Evolutionary conservation across 2,888 invertebrate species (phyloP), one percentile per base, ranked within the genome.

Genomic region (Lissonota sp.): DNA sequence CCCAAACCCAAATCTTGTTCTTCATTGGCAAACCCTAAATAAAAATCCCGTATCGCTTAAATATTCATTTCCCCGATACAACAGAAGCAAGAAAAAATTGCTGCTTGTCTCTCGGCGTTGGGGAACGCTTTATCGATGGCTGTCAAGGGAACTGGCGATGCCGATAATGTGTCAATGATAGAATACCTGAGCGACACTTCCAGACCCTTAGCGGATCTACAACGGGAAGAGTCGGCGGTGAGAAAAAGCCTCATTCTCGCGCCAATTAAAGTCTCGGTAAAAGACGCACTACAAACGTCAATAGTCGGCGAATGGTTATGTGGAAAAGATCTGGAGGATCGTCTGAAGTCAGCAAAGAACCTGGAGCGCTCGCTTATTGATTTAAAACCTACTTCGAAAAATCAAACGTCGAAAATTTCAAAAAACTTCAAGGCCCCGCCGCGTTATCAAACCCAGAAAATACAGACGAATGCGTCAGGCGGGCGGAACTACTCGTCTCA

Each of bases 81-180:
- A n/a, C n/a, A n/a, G 26, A 74, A 79, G 10, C 79, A 69, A 26
- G 74, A 79, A 73, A 72, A 55, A 40, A 67, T 74, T 39, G n/a
- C 55, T 7, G 79, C 69, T 6, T 74, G 79, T 7, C 42, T 79
- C 5, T 26, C 62, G 1, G 79, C 79, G 6, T 55, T 63, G 49
- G 74, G 67, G 0, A 74, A 69, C 39, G 78, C 78, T 0, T 7
- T 73, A 5, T 8, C 42, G 16, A n/a, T 51, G 0, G 44, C 53
- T 8, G 16, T 74, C 1, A 44, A 67, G 53, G 57, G 63, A 60
- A 66, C 66, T 4, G 49, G 40, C 5, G 74, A 63, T 12, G 63
- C 26, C 1, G 74, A 66, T 39, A 74, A 74, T 4, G 10, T 66
- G 10, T 8, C 6, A 0, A 12, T 82, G 39, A 40, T 82, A 2